phyloP scores from a whole-genome alignment of 1,140 invertebrate genomes.

The Zaprionus kolodkinae region DNA sequence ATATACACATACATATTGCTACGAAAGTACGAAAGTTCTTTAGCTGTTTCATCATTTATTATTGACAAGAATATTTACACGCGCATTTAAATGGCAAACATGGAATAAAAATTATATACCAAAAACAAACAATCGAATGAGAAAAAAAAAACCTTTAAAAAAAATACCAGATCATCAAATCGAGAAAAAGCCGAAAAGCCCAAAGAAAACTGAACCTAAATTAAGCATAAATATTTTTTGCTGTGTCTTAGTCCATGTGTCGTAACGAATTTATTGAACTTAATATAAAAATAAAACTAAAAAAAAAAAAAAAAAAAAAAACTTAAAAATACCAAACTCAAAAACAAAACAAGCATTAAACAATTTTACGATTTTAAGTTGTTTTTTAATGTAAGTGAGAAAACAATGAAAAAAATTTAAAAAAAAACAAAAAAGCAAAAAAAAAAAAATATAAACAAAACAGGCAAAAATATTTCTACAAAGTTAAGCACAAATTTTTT shows the following conservation, averaged over 20 bases:
- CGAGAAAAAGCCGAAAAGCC: conserved; percentile 20
- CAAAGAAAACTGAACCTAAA: conserved; percentile 62
- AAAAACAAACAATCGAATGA: conserved; percentile 37
- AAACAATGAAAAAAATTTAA: conserved; percentile 20
- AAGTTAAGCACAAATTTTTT: conserved; percentile 79
- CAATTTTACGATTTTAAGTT: conserved; percentile 50
- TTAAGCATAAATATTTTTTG: conserved; percentile 82
- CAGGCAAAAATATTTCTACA: conserved; percentile 71
- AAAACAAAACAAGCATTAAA: conserved; percentile 32
- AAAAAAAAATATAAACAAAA: conserved; percentile 36
- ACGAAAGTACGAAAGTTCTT: conserved; percentile 46
- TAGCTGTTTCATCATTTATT: conserved; percentile 72
- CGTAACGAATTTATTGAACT: conserved; percentile 81
- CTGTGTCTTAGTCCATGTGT: conserved; percentile 82
- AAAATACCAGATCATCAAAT: conserved; percentile 27
- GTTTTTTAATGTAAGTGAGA: conserved; percentile 48
- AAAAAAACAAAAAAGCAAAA: conserved; percentile 8
- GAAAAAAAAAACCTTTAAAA: conserved; percentile 4
- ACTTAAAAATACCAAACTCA: conserved; percentile 11
- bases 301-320: conserved; percentile 27
- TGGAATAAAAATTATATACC: conserved; percentile 35
- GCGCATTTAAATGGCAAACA: conserved; percentile 63
- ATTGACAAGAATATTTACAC: conserved; percentile 71
- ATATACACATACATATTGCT: conserved; percentile 32
- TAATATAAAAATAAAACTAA: conserved; percentile 58